Evolutionary conservation across 2,888 invertebrate species (phyloP).

Genomic region (Drosophila nr. medialis): DNA sequence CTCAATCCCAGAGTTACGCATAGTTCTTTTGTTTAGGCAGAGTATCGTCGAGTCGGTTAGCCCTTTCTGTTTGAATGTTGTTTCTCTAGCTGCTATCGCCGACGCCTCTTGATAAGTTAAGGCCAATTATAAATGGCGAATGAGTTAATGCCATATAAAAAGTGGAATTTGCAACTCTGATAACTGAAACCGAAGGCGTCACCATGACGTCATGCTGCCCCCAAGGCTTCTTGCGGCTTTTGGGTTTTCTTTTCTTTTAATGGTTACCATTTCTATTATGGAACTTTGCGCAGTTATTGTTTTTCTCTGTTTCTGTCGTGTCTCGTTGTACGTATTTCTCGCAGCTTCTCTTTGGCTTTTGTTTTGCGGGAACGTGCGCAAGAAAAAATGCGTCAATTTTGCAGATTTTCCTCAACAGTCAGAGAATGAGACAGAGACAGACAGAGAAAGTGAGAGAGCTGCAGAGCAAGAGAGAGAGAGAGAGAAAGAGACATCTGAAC

Average conservation of each 20-base stretch:
- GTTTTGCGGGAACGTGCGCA: conserved; percentile 43
- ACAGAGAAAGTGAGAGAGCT: not conserved
- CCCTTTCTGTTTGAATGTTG: conserved; percentile 19
- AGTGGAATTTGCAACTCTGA: conserved; percentile 33
- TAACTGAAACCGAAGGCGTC: conserved; percentile 24
- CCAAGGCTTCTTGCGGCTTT: not conserved
- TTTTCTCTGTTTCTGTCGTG: not conserved
- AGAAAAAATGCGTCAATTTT: conserved; percentile 60
- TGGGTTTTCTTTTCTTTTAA: conserved; percentile 1
- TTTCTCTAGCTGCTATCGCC: conserved; percentile 34
- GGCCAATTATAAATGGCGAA: conserved; percentile 37
- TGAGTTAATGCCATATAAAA: conserved; percentile 38
- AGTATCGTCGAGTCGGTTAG: conserved; percentile 1
- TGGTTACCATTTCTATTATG: conserved; percentile 9
- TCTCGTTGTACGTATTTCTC: conserved; percentile 7
- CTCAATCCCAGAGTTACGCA: not conserved
- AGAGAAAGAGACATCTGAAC: not conserved
- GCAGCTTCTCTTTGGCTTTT: conserved; percentile 40
- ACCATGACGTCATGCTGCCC: conserved; percentile 34
- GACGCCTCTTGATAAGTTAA: conserved; percentile 41
- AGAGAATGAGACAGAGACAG: not conserved
- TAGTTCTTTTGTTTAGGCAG: not conserved
- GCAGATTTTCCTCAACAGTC: conserved; percentile 28
- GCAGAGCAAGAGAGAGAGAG: not conserved
- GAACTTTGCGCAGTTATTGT: conserved; percentile 21